A percentile compares a stretch with the other conserved stretches of the same genome.
Evolutionary conservation across 2,797 vertebrate species (phyloP).

Genomic region (Helarctos malayanus): DNA sequence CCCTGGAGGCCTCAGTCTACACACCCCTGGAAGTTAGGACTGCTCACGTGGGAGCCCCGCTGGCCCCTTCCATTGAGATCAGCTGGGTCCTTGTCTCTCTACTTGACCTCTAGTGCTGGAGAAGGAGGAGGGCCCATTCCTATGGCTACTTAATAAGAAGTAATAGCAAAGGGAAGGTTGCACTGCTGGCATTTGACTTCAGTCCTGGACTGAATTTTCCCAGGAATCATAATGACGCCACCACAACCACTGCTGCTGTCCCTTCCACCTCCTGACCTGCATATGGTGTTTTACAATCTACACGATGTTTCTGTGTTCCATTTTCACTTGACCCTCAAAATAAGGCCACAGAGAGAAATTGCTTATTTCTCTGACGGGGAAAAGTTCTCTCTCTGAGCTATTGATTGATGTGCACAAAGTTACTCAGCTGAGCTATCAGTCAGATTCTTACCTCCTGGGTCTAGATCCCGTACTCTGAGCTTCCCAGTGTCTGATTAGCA

Average conservation of each 20-base stretch:
- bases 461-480: neutral
- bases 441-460: neutral
- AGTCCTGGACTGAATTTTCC: neutral
- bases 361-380: conserved; percentile 9
- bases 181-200: neutral
- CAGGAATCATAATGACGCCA: neutral
- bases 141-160: neutral
- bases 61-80: neutral
- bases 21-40: neutral
- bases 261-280: neutral
- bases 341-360: neutral
- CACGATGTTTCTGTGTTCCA: neutral
- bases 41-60: neutral
- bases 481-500: neutral
- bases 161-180: neutral
- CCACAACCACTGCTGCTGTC: neutral
- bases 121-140: neutral
- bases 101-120: neutral
- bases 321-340: neutral
- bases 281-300: neutral
- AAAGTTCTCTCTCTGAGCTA: neutral
- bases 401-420: neutral
- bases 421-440: neutral
- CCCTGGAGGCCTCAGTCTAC: accelerated
- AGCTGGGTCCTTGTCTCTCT: neutral